A percentile compares a stretch with the other conserved stretches of the same genome.
Conservation (phyloP, 2,113 vertebrate species). For the Riparia riparia region DNA sequence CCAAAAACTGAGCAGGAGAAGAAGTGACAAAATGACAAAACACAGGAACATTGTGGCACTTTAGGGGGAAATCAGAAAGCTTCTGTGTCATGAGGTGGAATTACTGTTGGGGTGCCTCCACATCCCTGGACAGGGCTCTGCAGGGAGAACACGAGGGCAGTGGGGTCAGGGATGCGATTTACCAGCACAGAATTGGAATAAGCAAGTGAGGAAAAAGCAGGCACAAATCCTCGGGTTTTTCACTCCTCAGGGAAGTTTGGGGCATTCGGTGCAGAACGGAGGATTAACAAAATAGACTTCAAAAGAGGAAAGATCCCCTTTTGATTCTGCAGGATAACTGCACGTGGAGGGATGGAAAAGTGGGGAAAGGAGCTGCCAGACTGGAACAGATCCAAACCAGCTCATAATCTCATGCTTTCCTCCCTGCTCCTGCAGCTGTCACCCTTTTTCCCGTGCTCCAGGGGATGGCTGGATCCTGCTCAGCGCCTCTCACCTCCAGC, state of each 20-base stretch:
- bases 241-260: rapidly evolving
- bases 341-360: rapidly evolving
- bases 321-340: too few species aligned
- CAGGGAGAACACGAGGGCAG: rapidly evolving
- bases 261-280: not conserved
- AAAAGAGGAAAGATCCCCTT: not conserved
- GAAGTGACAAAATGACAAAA: not conserved
- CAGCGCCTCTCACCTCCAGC: not conserved
- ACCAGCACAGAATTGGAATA: too few species aligned
- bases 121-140: not conserved
- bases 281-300: not conserved
- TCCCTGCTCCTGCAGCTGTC: not conserved
- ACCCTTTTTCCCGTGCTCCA: not conserved
- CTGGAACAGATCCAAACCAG: not conserved
- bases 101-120: not conserved
- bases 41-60: not conserved
- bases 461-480: not conserved
- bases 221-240: not conserved
- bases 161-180: rapidly evolving
- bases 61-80: not conserved
- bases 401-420: not conserved
- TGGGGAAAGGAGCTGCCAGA: not conserved
- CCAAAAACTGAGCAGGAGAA: not conserved
- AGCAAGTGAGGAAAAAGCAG: not conserved
- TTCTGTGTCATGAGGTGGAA: not conserved